These are phyloP conservation scores for Squalus acanthias DNA, from an alignment of 2,797 vertebrate genomes.

Conservation along the genomic window DNA sequence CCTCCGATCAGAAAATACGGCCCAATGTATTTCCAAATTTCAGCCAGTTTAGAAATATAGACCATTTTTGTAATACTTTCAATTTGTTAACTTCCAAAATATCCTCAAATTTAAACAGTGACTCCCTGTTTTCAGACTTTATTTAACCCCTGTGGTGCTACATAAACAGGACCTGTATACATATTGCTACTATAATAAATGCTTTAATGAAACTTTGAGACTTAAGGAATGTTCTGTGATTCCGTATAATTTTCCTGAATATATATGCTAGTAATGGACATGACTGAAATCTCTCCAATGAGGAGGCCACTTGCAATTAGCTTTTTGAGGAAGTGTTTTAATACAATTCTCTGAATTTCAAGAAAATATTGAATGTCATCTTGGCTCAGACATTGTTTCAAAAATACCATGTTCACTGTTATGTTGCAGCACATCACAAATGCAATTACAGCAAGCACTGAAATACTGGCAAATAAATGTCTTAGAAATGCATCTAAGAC, in stretches of 20 bases:
- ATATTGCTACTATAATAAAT: background rate
- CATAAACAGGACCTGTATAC: background rate
- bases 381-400: background rate
- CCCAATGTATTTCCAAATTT: background rate
- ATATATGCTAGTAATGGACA: background rate
- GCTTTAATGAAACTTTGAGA: background rate
- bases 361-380: background rate
- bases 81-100: background rate
- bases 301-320: background rate
- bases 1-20: too few species aligned
- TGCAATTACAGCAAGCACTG: background rate
- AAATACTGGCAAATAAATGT: background rate
- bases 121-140: background rate
- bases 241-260: background rate
- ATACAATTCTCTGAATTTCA: constrained; percentile 18
- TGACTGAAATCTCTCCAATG: constrained; percentile 2
- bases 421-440: background rate
- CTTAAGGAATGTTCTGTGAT: background rate
- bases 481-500: background rate
- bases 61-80: background rate
- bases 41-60: background rate
- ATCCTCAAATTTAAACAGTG: background rate
- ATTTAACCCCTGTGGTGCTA: background rate
- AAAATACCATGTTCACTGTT: background rate
- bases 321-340: background rate